These are phyloP conservation scores for Chiloscyllium punctatum DNA, from an alignment of 2,797 vertebrate genomes.

Conservation along the genomic window DNA sequence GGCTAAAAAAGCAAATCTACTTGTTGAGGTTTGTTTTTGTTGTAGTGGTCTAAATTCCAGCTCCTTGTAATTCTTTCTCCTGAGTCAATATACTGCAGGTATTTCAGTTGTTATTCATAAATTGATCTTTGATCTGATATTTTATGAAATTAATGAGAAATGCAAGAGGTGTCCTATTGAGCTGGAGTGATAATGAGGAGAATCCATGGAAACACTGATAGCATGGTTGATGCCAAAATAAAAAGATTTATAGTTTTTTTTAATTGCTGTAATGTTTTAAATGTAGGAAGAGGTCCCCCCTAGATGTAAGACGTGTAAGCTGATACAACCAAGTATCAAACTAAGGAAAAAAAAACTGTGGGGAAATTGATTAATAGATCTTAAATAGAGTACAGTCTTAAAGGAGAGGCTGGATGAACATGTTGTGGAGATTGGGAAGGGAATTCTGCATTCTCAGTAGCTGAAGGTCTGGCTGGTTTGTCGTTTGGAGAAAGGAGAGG, in stretches of 20 bases:
- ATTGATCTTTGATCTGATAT: background rate
- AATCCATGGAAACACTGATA: background rate
- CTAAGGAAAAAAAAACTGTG: background rate
- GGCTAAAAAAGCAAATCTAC: background rate
- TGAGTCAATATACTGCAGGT: background rate
- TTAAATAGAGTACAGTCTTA: background rate
- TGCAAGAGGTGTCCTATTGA: background rate
- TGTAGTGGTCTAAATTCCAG: background rate
- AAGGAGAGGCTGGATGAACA: background rate
- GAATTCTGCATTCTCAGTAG: background rate
- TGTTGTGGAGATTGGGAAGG: background rate
- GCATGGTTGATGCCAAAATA: background rate
- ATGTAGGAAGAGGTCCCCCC: background rate
- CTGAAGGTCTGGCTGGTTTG: background rate
- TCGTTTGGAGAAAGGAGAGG: background rate
- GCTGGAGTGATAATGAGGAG: background rate
- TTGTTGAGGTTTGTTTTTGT: background rate
- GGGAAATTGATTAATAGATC: background rate
- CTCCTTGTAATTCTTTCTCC: background rate
- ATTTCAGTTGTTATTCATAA: background rate
- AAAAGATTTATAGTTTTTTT: background rate
- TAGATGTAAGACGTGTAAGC: background rate
- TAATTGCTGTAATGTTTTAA: background rate
- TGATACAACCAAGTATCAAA: background rate
- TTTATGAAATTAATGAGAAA: background rate